Evolutionary conservation across 2,888 invertebrate genomes (phyloP), one percentile per base, ranked within the genome.

Genomic region (Aphrophora alni): DNA sequence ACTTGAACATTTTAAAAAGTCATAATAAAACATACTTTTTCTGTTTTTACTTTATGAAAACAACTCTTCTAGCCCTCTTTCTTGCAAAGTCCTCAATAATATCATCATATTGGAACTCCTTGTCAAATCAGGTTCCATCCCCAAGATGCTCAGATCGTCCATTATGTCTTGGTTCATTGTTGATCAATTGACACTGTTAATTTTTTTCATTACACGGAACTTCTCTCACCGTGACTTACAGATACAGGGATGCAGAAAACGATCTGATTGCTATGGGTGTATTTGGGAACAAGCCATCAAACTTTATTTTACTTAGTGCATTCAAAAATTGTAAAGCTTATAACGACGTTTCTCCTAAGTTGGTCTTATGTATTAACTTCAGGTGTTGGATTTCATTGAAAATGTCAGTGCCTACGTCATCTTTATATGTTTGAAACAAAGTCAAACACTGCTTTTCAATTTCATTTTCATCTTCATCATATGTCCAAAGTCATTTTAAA

Each of bases 101-200:
- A 33, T 33, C 33, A 33, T 33, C 33, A 33, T 33, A 33, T 82
- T 75, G n/a, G 81, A 28, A 33, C 75, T 33, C 21, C 28, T 25
- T 70, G 38, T 59, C 68, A 82, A 44, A 38, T 82, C 82, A 38
- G 82, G 69, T 74, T 83, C 82, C 44, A 79, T 82, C 0, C 38
- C 75, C 25, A 82, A 73, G 27, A 82, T 33, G 14, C 82, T 33
- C 10, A 82, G 78, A 51, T 59, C 78, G 38, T 78, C 72, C 77
- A 87, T 87, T 83, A 87, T 87, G 80, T 87, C 78, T 85, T 86
- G 26, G 85, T 69, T 73, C 82, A 83, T 82, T 33, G 33, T 33
- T 33, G 33, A 33, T 33, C 33, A 8, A 33, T 33, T 33, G 33
- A 33, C 74, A 33, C 82, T 70, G 59, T 69, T 77, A 28, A 77